Evolutionary conservation across 2,797 vertebrate genomes (phyloP).

Genomic region (Paramormyrops hopkinsi): DNA sequence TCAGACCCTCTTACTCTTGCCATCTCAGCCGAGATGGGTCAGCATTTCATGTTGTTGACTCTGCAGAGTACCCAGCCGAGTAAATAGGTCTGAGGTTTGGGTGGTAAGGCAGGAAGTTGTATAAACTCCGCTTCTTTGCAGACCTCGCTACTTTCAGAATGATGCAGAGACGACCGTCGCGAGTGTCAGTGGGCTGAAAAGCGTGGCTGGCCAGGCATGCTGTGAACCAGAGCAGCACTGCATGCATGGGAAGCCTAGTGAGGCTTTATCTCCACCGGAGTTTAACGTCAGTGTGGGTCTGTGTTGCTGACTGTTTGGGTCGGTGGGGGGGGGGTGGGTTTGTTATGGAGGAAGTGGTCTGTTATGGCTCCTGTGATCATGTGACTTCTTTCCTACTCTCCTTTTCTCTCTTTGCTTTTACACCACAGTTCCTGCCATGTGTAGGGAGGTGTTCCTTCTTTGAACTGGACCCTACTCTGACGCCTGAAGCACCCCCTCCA

Average conservation of each 20-base stretch:
- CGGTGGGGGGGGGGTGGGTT: not conserved
- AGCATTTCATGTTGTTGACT: not conserved
- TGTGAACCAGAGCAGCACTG: not conserved
- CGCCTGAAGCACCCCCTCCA: slow-evolving; percentile 40
- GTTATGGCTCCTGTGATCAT: not conserved
- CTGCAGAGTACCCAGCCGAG: not conserved
- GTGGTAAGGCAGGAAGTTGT: slow-evolving; percentile 23
- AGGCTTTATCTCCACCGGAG: not conserved
- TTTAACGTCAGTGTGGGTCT: not conserved
- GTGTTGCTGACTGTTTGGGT: not conserved
- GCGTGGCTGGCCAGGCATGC: not conserved
- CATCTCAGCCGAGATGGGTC: not conserved
- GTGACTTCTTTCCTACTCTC: not conserved
- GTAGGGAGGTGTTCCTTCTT: not conserved
- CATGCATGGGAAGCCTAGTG: not conserved
- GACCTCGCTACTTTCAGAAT: slow-evolving; percentile 20
- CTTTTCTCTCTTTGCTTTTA: not conserved
- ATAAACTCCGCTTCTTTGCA: not conserved
- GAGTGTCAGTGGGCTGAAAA: not conserved
- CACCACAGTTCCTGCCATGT: not conserved
- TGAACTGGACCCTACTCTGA: not conserved
- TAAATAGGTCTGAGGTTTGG: slow-evolving; percentile 12
- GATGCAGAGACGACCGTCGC: not conserved
- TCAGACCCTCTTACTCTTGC: not conserved
- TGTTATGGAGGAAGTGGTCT: not conserved